Percentiles rank a stretch among this genome's conserved stretches.
Conservation (phyloP, 2,113 vertebrate genomes). For the Crotalus horridus region DNA sequence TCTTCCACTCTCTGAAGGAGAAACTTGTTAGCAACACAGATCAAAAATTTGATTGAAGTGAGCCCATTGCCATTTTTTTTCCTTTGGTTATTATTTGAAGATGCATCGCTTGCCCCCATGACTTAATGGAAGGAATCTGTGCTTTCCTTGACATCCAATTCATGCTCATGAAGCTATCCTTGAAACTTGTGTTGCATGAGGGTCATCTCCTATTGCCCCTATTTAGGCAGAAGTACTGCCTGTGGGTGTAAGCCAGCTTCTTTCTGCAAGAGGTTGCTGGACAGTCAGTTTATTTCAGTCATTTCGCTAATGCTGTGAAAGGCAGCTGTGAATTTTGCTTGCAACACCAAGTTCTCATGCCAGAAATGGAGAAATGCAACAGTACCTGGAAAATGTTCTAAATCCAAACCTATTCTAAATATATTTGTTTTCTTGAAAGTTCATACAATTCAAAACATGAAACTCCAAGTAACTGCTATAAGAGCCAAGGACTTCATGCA, state of each 20-base stretch:
- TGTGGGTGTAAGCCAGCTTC: not conserved
- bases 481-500: not conserved
- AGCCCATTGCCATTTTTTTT: not conserved
- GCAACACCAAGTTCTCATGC: not conserved
- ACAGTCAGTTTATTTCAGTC: rapidly evolving
- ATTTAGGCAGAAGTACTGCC: not conserved
- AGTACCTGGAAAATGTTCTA: not conserved
- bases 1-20: not conserved
- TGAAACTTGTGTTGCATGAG: not conserved
- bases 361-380: not conserved
- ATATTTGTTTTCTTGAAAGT: not conserved
- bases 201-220: not conserved
- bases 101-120: not conserved
- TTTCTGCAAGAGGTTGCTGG: not conserved
- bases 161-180: not conserved
- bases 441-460: not conserved
- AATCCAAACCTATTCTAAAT: not conserved
- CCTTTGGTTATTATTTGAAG: not conserved
- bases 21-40: not conserved
- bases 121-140: not conserved
- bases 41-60: not conserved
- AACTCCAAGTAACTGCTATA: not conserved
- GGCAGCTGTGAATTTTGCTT: rapidly evolving
- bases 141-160: not conserved
- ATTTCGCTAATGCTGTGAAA: rapidly evolving